These are phyloP conservation scores for Ctenoplectra terminalis DNA, from an alignment of 1,140 invertebrate species.

Conservation along the genomic window DNA sequence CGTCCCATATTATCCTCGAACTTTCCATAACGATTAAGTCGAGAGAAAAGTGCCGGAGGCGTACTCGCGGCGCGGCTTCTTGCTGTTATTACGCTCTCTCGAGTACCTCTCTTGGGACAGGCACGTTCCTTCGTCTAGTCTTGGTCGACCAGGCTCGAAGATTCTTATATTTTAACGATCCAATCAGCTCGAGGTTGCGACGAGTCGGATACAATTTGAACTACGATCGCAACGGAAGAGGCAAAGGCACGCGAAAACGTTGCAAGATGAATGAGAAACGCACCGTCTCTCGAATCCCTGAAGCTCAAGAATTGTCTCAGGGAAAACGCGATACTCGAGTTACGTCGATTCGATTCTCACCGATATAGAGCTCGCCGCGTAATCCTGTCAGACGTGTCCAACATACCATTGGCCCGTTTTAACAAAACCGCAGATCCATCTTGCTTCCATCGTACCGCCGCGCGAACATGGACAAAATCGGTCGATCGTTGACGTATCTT, in stretches of 20 bases:
- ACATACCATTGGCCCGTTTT: slow-evolving; percentile 47
- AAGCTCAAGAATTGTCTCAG: not conserved
- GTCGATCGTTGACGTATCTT: not conserved
- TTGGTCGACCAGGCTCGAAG: not conserved
- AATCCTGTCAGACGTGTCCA: slow-evolving; percentile 62
- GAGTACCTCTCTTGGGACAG: not conserved
- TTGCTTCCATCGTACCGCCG: not conserved
- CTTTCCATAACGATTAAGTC: slow-evolving; percentile 72
- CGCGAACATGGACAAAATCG: slow-evolving; percentile 4
- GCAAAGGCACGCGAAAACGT: not conserved
- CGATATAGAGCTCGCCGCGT: slow-evolving; percentile 45
- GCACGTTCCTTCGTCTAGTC: too few species aligned
- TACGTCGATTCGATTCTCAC: slow-evolving; percentile 60
- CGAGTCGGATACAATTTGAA: not conserved
- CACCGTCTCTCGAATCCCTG: not conserved
- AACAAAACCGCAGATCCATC: slow-evolving; percentile 58
- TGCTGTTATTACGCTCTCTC: slow-evolving; percentile 45
- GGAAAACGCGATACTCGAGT: slow-evolving; percentile 48
- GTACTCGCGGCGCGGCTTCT: slow-evolving; percentile 35
- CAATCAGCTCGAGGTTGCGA: not conserved
- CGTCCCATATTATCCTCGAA: slow-evolving; percentile 70
- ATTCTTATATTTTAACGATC: not conserved
- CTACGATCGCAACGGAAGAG: too few species aligned
- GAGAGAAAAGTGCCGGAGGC: slow-evolving; percentile 62
- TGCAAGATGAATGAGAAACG: not conserved